phyloP scores from a whole-genome alignment of 2,888 invertebrate species.

The Carabus problematicus region DNA sequence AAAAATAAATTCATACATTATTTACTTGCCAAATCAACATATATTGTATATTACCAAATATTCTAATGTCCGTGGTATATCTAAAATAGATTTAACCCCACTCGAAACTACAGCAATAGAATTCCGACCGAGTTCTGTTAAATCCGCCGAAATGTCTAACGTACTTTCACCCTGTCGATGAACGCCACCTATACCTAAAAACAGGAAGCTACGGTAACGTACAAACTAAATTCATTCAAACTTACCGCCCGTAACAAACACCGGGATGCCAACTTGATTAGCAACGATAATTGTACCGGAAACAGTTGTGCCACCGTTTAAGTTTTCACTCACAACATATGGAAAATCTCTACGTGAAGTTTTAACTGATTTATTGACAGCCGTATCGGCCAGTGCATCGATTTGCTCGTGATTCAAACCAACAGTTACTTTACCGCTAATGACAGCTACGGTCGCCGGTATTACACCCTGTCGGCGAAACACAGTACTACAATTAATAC shows the following conservation, averaged over 20 bases:
- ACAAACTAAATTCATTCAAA: neutral
- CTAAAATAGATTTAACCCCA: constrained; percentile 96
- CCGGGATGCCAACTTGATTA: constrained; percentile 78
- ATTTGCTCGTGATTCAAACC: constrained; percentile 75
- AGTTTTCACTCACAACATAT: constrained; percentile 70
- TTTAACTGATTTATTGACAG: constrained; percentile 69
- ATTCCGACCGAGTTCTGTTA: constrained; percentile 87
- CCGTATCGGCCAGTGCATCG: constrained; percentile 66
- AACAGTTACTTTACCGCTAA: constrained; percentile 82
- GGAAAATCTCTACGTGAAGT: constrained; percentile 89
- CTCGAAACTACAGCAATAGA: constrained; percentile 92
- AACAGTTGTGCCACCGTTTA: constrained; percentile 94
- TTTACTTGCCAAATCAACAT: constrained; percentile 5
- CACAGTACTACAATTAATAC: constrained; percentile 40
- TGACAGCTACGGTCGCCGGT: constrained; percentile 92
- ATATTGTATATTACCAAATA: constrained; percentile 73
- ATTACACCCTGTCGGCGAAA: constrained; percentile 70
- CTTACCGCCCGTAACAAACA: constrained; percentile 92
- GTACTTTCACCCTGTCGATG: constrained; percentile 87
- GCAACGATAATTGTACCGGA: constrained; percentile 92
- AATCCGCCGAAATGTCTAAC: constrained; percentile 94
- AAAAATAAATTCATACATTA: constrained; percentile 42
- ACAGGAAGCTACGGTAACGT: too few species aligned
- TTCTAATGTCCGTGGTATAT: constrained; percentile 92
- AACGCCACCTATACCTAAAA: constrained; percentile 83